phyloP scores from a whole-genome alignment of 2,797 vertebrate species.

The Poeciliopsis infans region DNA sequence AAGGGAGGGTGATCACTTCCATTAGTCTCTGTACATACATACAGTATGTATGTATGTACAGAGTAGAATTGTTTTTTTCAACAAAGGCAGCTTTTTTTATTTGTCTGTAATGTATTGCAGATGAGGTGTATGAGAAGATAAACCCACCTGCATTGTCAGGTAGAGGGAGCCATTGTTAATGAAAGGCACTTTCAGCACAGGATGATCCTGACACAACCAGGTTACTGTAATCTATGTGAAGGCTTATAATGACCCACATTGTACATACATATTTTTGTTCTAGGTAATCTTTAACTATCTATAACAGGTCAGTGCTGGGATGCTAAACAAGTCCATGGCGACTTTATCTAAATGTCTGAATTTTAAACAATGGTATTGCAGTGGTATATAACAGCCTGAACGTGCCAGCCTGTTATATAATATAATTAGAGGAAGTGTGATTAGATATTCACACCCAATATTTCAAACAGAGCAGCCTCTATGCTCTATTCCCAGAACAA shows the following conservation, averaged over 20 bases:
- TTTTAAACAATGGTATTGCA: not conserved
- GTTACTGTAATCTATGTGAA: conserved; percentile 38
- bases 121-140: conserved; percentile 32
- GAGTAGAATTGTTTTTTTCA: conserved; percentile 88
- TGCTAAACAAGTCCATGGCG: conserved; percentile 53
- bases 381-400: no score
- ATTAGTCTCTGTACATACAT: conserved; percentile 68
- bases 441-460: not conserved
- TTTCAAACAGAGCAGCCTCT: conserved; percentile 17
- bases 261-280: conserved; percentile 17
- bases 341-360: not conserved
- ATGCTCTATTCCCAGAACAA: conserved; percentile 27
- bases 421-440: not conserved
- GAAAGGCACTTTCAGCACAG: conserved; percentile 20
- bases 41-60: no score
- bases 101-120: conserved; percentile 72
- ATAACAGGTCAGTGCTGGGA: conserved; percentile 14
- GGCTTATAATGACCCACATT: conserved; percentile 18
- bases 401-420: not conserved
- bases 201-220: conserved; percentile 8
- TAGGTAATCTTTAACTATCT: conserved; percentile 27
- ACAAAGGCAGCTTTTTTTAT: conserved; percentile 69
- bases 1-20: conserved; percentile 41
- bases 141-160: conserved; percentile 10
- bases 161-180: conserved; percentile 15